Evolutionary conservation across 2,797 vertebrate genomes (phyloP).

Genomic region (Merluccius polli): DNA sequence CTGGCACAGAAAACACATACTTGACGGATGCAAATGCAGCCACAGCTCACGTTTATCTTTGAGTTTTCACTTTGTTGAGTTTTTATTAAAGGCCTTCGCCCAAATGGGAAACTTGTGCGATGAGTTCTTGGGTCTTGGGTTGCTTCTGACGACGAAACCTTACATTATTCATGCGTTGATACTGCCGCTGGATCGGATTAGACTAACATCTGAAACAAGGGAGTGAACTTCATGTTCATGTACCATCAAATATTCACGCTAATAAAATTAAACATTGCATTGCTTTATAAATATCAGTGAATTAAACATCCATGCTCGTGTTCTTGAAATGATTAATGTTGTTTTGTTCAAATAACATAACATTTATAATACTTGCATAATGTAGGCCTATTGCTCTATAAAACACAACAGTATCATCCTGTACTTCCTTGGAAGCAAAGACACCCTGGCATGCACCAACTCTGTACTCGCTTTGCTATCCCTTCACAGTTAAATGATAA

Average conservation of each 20-base stretch:
- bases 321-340: neutral
- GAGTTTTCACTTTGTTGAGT: slow-evolving; percentile 9
- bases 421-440: neutral
- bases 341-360: neutral
- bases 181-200: slow-evolving; percentile 8
- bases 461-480: neutral
- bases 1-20: neutral
- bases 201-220: neutral
- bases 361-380: neutral
- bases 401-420: neutral
- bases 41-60: neutral
- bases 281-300: neutral
- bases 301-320: neutral
- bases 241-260: neutral
- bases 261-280: neutral
- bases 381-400: neutral
- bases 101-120: slow-evolving; percentile 16
- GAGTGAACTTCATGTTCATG: neutral
- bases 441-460: neutral
- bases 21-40: neutral
- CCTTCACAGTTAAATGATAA: neutral
- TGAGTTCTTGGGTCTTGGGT: slow-evolving; percentile 22
- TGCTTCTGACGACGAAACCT: slow-evolving; percentile 19
- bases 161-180: slow-evolving; percentile 26
- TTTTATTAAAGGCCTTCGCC: slow-evolving; percentile 13